A percentile compares a stretch with the other conserved stretches of the same genome.
phyloP scores from a whole-genome alignment of 2,888 invertebrate species.

The Ennomos erosarius region DNA sequence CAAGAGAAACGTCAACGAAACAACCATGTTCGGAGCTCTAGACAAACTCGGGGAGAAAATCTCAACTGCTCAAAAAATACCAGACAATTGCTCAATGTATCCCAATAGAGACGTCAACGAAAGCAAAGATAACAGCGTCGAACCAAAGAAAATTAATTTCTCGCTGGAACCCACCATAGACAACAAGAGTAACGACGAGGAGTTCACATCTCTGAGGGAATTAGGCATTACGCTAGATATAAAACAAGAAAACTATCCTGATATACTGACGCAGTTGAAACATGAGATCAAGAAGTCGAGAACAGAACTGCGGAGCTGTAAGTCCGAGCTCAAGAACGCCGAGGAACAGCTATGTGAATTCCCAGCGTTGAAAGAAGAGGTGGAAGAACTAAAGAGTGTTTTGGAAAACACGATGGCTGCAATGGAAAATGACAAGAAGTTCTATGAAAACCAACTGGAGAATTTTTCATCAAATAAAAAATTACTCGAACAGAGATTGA shows the following conservation, averaged over 20 bases:
- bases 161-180: conserved; percentile 68
- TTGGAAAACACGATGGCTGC: conserved; percentile 80
- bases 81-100: conserved; percentile 79
- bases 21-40: conserved; percentile 64
- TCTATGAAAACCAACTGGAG: conserved; percentile 84
- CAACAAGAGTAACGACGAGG: conserved; percentile 68
- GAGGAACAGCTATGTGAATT: conserved; percentile 83
- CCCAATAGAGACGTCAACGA: conserved; percentile 75
- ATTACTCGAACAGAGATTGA: conserved; percentile 83
- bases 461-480: conserved; percentile 81
- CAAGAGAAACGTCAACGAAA: conserved; percentile 78
- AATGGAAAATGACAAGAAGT: conserved; percentile 83
- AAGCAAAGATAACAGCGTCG: conserved; percentile 68
- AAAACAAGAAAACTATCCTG: conserved; percentile 74
- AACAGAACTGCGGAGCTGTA: conserved; percentile 81
- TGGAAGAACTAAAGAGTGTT: conserved; percentile 76
- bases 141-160: conserved; percentile 80
- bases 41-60: conserved; percentile 62
- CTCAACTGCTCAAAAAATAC: conserved; percentile 63
- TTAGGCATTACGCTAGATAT: conserved; percentile 80
- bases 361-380: conserved; percentile 77
- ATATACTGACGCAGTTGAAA: conserved; percentile 75
- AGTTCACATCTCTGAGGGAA: conserved; percentile 81
- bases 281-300: conserved; percentile 85
- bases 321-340: conserved; percentile 80